Evolutionary conservation across 2,888 invertebrate species (phyloP).

Genomic region (Blera fallax): DNA sequence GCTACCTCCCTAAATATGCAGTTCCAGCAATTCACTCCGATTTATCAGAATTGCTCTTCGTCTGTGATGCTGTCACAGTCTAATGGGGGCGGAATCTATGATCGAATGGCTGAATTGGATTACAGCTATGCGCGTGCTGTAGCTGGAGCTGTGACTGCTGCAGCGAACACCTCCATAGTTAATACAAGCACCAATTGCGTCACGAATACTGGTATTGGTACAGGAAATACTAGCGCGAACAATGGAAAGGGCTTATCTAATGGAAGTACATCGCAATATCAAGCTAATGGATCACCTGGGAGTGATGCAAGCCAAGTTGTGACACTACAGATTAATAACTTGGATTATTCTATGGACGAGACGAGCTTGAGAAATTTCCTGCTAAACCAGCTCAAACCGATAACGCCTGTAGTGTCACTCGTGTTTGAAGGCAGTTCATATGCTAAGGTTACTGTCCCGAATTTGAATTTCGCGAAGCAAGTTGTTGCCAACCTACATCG

Average conservation of each 20-base stretch:
- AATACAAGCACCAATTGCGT: slow-evolving; percentile 11
- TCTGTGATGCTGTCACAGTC: slow-evolving; percentile 23
- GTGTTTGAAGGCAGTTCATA: slow-evolving; percentile 80
- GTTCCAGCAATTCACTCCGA: slow-evolving; percentile 75
- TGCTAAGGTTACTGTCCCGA: slow-evolving; percentile 81
- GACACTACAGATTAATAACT: slow-evolving; percentile 81
- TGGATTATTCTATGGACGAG: slow-evolving; percentile 81
- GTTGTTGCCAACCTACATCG: slow-evolving; percentile 91
- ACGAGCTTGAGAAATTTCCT: slow-evolving; percentile 79
- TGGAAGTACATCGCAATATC: slow-evolving; percentile 33
- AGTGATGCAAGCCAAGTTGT: slow-evolving; percentile 77
- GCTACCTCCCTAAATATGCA: slow-evolving; percentile 59
- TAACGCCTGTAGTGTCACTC: slow-evolving; percentile 81
- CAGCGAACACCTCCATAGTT: slow-evolving; percentile 26
- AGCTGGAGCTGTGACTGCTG: slow-evolving; percentile 34
- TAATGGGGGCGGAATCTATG: slow-evolving; percentile 21
- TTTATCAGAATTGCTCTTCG: slow-evolving; percentile 75
- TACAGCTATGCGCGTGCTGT: slow-evolving; percentile 67
- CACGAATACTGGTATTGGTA: background rate
- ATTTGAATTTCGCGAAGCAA: slow-evolving; percentile 83
- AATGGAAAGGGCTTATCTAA: slow-evolving; percentile 6
- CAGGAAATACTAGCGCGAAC: background rate
- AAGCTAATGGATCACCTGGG: slow-evolving; percentile 66
- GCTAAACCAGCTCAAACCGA: slow-evolving; percentile 80
- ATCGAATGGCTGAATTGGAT: slow-evolving; percentile 41